Conservation (phyloP, 2,797 vertebrate genomes). For the Sebastes diploproa region DNA sequence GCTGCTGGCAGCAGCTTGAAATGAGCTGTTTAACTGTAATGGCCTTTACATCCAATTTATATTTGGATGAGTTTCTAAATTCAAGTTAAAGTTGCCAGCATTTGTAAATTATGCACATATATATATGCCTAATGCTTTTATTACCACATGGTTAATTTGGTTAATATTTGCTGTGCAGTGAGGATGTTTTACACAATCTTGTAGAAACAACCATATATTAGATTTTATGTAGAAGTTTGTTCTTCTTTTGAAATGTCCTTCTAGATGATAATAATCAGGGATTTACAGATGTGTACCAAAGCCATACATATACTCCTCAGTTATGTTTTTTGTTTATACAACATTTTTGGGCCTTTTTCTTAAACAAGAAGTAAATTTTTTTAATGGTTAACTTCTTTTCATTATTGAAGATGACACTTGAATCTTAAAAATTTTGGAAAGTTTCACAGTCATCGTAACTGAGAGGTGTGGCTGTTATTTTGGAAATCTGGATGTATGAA, state of each 20-base stretch:
- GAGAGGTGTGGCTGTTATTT: slow-evolving; percentile 1
- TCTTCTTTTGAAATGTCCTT: slow-evolving; percentile 62
- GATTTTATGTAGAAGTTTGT: slow-evolving; percentile 5
- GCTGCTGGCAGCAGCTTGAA: neutral
- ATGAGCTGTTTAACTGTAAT: neutral
- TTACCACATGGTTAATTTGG: neutral
- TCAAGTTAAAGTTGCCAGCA: neutral
- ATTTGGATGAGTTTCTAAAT: neutral
- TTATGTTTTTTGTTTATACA: neutral
- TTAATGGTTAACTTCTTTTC: neutral
- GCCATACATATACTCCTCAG: neutral
- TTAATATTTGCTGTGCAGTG: neutral
- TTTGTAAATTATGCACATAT: neutral
- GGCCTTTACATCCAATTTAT: neutral
- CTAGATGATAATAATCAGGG: slow-evolving; percentile 30
- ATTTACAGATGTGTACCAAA: slow-evolving; percentile 24
- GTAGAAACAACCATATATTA: neutral
- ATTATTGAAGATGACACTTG: neutral
- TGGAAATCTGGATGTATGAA: neutral
- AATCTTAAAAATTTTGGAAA: neutral
- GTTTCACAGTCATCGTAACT: neutral
- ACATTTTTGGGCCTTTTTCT: neutral
- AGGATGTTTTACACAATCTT: neutral
- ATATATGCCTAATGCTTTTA: neutral
- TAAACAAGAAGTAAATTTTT: neutral